Percentiles rank a stretch among this genome's conserved stretches.
Conservation (phyloP, 2,888 invertebrate species). For the Lydus trimaculatus region DNA sequence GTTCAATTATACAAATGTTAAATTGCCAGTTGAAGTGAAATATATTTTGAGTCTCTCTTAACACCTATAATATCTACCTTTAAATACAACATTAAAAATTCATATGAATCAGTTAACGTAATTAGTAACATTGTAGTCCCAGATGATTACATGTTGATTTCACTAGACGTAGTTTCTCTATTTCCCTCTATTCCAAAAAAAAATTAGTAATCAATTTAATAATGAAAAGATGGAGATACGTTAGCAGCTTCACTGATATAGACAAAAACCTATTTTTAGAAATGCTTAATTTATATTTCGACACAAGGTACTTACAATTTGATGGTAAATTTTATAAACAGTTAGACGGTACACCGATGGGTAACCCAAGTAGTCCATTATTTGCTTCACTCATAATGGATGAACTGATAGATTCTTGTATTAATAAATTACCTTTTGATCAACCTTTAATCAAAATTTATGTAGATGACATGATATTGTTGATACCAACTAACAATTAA, state of each 20-base stretch:
- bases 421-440: background rate
- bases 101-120: background rate
- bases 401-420: background rate
- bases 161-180: background rate
- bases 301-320: slow-evolving; percentile 9
- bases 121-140: background rate
- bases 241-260: background rate
- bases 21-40: no score
- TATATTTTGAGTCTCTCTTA: no score
- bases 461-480: background rate
- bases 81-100: background rate
- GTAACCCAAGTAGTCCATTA: background rate
- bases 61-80: background rate
- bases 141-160: background rate
- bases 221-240: background rate
- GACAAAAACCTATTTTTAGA: background rate
- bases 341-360: slow-evolving; percentile 12
- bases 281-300: background rate
- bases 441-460: background rate
- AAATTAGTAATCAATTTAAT: no score
- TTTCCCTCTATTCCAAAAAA: background rate
- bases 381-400: background rate
- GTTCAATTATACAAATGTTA: no score
- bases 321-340: slow-evolving; percentile 9
- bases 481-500: background rate